Conservation (phyloP, 2,113 vertebrate species). For the Trogon melanurus region DNA sequence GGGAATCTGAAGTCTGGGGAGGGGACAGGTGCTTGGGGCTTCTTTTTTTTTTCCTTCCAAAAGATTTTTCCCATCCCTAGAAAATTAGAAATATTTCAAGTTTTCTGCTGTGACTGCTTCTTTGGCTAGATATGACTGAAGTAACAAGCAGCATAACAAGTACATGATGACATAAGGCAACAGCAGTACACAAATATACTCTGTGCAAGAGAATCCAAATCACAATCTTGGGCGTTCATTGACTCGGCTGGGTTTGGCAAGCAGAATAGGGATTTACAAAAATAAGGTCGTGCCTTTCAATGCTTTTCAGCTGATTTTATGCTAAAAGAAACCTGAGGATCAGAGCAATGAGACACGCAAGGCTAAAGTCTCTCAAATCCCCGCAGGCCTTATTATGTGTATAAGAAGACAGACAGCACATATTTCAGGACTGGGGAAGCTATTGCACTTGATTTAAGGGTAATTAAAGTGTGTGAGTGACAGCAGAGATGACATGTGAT, state of each 20-base stretch:
- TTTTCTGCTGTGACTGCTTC: not conserved
- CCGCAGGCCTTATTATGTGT: conserved; percentile 42
- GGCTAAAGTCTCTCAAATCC: conserved; percentile 59
- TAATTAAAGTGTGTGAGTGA: conserved; percentile 56
- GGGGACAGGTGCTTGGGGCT: not conserved
- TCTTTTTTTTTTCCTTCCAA: not conserved
- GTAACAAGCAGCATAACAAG: conserved; percentile 2
- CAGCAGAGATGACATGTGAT: conserved; percentile 22
- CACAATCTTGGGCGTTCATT: not conserved
- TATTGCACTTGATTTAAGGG: conserved; percentile 61
- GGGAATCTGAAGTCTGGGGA: not conserved
- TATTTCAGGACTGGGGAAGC: conserved; percentile 46
- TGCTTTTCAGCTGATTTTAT: conserved; percentile 42
- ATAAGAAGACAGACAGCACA: conserved; percentile 9
- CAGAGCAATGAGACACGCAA: conserved; percentile 9
- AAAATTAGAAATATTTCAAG: not conserved
- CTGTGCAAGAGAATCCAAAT: conserved; percentile 9
- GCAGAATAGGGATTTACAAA: conserved; percentile 21
- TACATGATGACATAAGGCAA: not conserved
- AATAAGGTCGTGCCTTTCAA: conserved; percentile 4
- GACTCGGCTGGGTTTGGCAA: conserved; percentile 12
- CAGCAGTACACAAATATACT: not conserved
- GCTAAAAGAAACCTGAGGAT: conserved; percentile 50
- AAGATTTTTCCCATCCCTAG: not conserved
- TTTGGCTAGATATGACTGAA: not conserved